phyloP scores from a whole-genome alignment of 2,888 invertebrate species.

The Ceriagrion tenellum region DNA sequence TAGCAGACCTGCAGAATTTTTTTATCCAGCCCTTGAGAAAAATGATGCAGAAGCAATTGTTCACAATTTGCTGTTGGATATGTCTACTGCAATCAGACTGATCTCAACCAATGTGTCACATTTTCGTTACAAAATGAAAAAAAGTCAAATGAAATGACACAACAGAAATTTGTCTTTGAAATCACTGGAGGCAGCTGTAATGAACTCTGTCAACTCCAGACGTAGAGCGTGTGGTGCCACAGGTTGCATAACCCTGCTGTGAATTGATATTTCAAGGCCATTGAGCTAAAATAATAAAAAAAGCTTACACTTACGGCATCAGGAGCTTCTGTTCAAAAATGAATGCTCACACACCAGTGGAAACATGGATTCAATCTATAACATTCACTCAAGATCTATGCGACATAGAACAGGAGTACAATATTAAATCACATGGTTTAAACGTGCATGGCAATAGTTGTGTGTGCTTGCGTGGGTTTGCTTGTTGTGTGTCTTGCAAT shows the following conservation, averaged over 20 bases:
- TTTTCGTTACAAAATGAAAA: not conserved
- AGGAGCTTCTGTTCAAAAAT: conserved; percentile 32
- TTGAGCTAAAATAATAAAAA: not conserved
- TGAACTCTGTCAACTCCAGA: not conserved
- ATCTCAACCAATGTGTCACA: conserved; percentile 18
- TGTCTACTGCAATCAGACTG: not conserved
- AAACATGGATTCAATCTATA: conserved; percentile 36
- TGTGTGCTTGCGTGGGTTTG: conserved; percentile 35
- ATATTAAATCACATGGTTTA: conserved; percentile 26
- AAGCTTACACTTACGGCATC: not conserved
- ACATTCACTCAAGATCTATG: conserved; percentile 13
- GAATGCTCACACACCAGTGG: conserved; percentile 15
- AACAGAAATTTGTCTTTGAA: conserved; percentile 28
- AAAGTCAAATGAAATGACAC: not conserved
- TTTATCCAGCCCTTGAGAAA: conserved; percentile 35
- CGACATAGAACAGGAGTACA: conserved; percentile 31
- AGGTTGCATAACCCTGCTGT: conserved; percentile 23
- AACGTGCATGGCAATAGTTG: conserved; percentile 35
- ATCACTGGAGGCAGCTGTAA: not conserved
- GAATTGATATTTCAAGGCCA: not conserved
- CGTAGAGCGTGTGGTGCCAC: conserved; percentile 26
- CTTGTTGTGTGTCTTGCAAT: conserved; percentile 43
- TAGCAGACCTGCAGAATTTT: not conserved
- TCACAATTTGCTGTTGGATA: conserved; percentile 8
- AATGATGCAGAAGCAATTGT: conserved; percentile 14